Evolutionary conservation across 2,113 vertebrate genomes (phyloP).

Genomic region (Onychostoma macrolepis): DNA sequence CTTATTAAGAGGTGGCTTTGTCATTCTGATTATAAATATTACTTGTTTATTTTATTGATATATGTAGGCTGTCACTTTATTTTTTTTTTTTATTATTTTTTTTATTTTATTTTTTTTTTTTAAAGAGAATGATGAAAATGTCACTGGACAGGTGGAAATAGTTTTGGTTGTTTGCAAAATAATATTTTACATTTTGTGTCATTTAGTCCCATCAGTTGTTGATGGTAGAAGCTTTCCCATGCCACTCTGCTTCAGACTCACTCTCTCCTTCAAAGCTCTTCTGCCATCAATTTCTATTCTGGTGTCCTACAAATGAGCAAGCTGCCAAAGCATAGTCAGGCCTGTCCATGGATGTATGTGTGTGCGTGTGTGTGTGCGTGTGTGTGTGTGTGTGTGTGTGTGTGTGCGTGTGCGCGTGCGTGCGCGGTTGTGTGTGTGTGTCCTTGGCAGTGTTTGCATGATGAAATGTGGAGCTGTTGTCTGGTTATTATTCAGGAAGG

Average conservation of each 20-base stretch:
- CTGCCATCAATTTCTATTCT: neutral
- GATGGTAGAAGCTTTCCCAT: neutral
- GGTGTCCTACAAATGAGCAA: slow-evolving; percentile 2
- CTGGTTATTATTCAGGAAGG: slow-evolving; percentile 28
- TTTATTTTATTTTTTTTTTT: neutral
- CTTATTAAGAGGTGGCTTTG: neutral
- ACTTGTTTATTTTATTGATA: neutral
- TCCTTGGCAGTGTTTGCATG: neutral
- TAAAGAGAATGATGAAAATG: neutral
- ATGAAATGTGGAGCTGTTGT: slow-evolving; percentile 26
- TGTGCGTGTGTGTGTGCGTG: slow-evolving; percentile 23
- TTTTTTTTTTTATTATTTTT: neutral
- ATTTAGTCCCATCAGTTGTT: neutral
- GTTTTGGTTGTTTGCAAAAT: neutral
- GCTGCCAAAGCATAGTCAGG: neutral
- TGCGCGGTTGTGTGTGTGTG: slow-evolving; percentile 21
- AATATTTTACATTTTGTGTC: neutral
- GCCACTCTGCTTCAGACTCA: neutral
- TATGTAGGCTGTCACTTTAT: neutral
- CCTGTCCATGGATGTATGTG: neutral
- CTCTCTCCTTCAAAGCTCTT: slow-evolving; percentile 2
- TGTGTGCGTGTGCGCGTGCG: slow-evolving; percentile 21
- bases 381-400: slow-evolving; percentile 27
- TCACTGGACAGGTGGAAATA: neutral
- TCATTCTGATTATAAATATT: neutral